Conservation (phyloP, 2,888 invertebrate species). For the Drosophila quinaria region DNA sequence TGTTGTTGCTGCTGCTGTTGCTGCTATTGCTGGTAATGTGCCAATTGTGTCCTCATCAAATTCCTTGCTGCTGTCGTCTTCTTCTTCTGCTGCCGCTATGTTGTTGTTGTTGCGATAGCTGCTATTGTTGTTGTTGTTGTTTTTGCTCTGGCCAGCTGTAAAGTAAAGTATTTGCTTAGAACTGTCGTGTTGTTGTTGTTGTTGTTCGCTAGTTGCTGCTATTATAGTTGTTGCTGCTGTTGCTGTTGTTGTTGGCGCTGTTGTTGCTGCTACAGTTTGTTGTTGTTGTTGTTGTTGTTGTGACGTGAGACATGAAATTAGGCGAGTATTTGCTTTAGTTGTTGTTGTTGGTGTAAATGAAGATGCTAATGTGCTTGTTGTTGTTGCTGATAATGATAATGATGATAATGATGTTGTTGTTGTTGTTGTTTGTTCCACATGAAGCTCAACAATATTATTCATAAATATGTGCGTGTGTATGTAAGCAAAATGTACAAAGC, state of each 20-base stretch:
- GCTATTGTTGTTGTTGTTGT: constrained; percentile 33
- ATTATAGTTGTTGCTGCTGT: constrained; percentile 40
- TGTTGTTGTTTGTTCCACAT: constrained; percentile 45
- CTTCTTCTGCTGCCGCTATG: background rate
- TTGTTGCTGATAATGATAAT: constrained; percentile 36
- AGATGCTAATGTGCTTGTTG: constrained; percentile 18
- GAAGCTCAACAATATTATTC: constrained; percentile 76
- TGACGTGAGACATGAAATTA: constrained; percentile 67
- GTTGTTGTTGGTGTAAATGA: constrained; percentile 39
- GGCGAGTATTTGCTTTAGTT: constrained; percentile 63
- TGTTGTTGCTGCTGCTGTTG: background rate
- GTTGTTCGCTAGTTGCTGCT: constrained; percentile 30
- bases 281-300: constrained; percentile 50
- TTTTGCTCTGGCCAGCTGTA: constrained; percentile 60
- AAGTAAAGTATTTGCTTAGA: constrained; percentile 72
- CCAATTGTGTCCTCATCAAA: constrained; percentile 22
- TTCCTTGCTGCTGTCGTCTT: constrained; percentile 14
- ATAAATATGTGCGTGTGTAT: constrained; percentile 51
- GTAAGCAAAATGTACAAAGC: constrained; percentile 12
- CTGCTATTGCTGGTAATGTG: constrained; percentile 28
- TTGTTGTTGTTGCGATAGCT: constrained; percentile 25
- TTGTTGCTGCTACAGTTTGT: constrained; percentile 36
- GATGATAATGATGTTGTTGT: constrained; percentile 21
- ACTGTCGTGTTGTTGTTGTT: constrained; percentile 61
- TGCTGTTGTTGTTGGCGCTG: constrained; percentile 45